These are phyloP conservation scores for Ornithoptera alexandrae DNA, from an alignment of 2,888 invertebrate species.

Conservation along the genomic window DNA sequence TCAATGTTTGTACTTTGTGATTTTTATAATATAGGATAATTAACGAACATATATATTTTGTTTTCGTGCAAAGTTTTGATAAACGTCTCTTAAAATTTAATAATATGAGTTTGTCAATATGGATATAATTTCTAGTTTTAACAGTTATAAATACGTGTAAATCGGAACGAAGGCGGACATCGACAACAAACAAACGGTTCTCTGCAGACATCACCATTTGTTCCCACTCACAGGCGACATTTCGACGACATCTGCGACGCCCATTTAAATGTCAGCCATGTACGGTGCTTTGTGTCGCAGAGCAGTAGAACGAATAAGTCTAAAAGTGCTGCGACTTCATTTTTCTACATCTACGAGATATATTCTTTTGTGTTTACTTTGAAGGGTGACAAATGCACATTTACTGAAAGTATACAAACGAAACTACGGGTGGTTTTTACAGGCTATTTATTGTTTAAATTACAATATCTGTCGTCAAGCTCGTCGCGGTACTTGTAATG, in stretches of 20 bases:
- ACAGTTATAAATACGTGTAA: background rate
- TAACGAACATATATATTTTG: too few relatives aligned
- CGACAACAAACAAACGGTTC: slow-evolving; percentile 9
- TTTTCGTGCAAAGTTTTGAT: too few relatives aligned
- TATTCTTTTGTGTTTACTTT: background rate
- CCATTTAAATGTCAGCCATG: slow-evolving; percentile 29
- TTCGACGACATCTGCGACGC: slow-evolving; percentile 28
- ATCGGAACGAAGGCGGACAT: background rate
- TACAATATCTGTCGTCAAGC: slow-evolving; percentile 20
- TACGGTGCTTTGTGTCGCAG: slow-evolving; percentile 26
- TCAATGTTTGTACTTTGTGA: background rate
- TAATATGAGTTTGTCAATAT: background rate
- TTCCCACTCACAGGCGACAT: slow-evolving; percentile 25
- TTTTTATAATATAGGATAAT: background rate
- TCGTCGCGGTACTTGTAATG: slow-evolving; percentile 4
- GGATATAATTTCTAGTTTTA: background rate
- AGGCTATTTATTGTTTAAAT: slow-evolving; percentile 17
- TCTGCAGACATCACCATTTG: slow-evolving; percentile 23
- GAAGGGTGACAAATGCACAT: background rate
- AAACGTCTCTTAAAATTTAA: background rate
- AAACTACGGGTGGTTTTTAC: background rate
- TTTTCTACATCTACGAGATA: slow-evolving; percentile 6
- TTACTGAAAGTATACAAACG: slow-evolving; percentile 2
- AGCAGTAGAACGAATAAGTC: slow-evolving; percentile 18
- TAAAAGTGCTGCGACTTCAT: slow-evolving; percentile 14